A percentile compares a stretch with the other conserved stretches of the same genome.
Conservation (phyloP, 2,797 vertebrate genomes). For the Halcyon chelicuti region DNA sequence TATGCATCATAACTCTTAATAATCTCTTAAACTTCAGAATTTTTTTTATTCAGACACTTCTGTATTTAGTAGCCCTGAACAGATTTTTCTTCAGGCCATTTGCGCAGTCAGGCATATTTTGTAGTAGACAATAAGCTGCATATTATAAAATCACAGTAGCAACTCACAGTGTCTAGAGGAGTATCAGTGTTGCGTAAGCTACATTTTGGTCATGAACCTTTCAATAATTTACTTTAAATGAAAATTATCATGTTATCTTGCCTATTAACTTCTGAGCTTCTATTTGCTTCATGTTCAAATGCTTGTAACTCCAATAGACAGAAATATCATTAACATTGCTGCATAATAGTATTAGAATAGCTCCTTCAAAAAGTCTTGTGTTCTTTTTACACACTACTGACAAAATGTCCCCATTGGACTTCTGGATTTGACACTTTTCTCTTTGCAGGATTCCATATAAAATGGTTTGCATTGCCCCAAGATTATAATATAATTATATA, state of each 20-base stretch:
- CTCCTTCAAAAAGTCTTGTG: not conserved
- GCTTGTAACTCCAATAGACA: not conserved
- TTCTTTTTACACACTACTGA: not conserved
- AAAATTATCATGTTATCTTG: not conserved
- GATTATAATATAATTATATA: not conserved
- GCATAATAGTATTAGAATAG: not conserved
- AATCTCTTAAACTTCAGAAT: not conserved
- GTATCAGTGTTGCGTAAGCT: not conserved
- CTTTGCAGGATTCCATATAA: not conserved
- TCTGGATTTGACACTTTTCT: not conserved
- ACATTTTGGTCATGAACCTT: not conserved
- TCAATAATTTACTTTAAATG: not conserved
- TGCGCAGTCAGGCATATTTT: not conserved
- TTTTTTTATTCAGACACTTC: not conserved
- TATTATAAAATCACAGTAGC: not conserved
- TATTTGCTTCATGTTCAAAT: not conserved
- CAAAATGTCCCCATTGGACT: not conserved
- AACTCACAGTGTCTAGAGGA: not conserved
- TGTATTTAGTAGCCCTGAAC: not conserved
- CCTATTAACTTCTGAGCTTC: not conserved
- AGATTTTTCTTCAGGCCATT: not conserved
- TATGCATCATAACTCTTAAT: not conserved
- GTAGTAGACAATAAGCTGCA: not conserved
- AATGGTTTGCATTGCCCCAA: accelerated
- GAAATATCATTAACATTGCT: not conserved